phyloP scores from a whole-genome alignment of 2,797 vertebrate species.

The Rallus crepitans region DNA sequence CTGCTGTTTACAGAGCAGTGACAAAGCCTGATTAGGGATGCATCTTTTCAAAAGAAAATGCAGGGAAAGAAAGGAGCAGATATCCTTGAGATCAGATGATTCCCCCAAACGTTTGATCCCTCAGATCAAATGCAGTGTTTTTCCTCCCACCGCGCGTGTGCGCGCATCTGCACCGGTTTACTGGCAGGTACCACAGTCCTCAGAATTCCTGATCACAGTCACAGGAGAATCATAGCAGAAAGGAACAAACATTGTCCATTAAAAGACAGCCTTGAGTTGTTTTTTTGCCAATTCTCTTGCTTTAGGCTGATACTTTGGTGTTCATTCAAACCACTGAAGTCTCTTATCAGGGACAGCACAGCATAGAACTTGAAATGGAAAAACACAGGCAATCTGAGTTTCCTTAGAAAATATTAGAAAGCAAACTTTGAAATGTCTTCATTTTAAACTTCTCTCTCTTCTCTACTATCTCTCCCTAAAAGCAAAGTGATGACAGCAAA shows the following conservation, averaged over 20 bases:
- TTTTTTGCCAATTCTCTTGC: slow-evolving; percentile 38
- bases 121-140: slow-evolving; percentile 22
- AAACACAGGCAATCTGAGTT: not conserved
- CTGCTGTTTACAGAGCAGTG: not conserved
- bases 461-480: not conserved
- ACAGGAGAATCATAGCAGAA: not conserved
- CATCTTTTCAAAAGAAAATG: not conserved
- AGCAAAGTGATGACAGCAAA: not conserved
- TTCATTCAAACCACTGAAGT: slow-evolving; percentile 57
- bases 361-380: slow-evolving; percentile 41
- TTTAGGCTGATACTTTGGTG: slow-evolving; percentile 56
- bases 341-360: slow-evolving; percentile 66
- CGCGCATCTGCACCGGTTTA: not conserved
- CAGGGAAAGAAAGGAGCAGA: not conserved
- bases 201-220: slow-evolving; percentile 63
- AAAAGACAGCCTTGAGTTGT: slow-evolving; percentile 57
- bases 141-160: not conserved
- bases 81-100: slow-evolving; percentile 41
- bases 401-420: slow-evolving; percentile 21
- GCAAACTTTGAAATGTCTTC: slow-evolving; percentile 25
- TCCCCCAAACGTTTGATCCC: slow-evolving; percentile 20
- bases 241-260: slow-evolving; percentile 57
- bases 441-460: slow-evolving; percentile 27
- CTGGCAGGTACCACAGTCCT: slow-evolving; percentile 12
- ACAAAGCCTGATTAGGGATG: not conserved